Evolutionary conservation across 1,140 invertebrate species (phyloP).

Genomic region (Aplysia californica): DNA sequence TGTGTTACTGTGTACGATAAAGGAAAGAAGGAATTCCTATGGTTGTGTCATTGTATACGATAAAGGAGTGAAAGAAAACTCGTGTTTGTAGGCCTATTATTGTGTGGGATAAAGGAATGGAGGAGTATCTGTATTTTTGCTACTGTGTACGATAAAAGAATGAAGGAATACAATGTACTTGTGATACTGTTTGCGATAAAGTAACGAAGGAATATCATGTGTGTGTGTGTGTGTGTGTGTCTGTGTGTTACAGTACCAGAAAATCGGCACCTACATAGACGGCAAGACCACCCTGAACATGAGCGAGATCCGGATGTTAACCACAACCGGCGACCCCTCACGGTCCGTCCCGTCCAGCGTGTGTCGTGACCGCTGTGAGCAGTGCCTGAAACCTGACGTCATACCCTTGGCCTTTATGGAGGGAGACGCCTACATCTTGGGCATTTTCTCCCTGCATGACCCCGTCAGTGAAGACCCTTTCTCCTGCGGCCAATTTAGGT

Average conservation of each 20-base stretch:
- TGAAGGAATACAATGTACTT: background rate
- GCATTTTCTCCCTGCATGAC: slow-evolving; percentile 55
- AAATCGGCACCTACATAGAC: slow-evolving; percentile 33
- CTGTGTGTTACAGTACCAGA: slow-evolving; percentile 12
- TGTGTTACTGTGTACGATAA: background rate
- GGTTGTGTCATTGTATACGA: too few relatives aligned
- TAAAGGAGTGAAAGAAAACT: too few relatives aligned
- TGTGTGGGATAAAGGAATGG: too few relatives aligned
- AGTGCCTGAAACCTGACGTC: slow-evolving; percentile 37
- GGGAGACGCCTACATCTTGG: slow-evolving; percentile 49
- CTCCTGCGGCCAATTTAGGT: slow-evolving; percentile 44
- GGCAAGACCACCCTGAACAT: slow-evolving; percentile 26
- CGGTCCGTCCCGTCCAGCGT: slow-evolving; percentile 26
- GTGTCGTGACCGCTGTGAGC: slow-evolving; percentile 40
- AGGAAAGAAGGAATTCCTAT: background rate
- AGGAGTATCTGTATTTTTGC: too few relatives aligned
- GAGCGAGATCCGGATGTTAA: slow-evolving; percentile 21
- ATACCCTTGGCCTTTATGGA: slow-evolving; percentile 43
- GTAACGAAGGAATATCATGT: background rate
- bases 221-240: slow-evolving; percentile 9
- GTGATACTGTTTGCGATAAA: background rate
- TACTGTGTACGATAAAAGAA: background rate
- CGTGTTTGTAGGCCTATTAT: too few relatives aligned
- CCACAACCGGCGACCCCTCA: background rate
- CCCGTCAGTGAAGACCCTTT: slow-evolving; percentile 39